phyloP scores from a whole-genome alignment of 2,888 invertebrate species.

The Tortrix viridana region DNA sequence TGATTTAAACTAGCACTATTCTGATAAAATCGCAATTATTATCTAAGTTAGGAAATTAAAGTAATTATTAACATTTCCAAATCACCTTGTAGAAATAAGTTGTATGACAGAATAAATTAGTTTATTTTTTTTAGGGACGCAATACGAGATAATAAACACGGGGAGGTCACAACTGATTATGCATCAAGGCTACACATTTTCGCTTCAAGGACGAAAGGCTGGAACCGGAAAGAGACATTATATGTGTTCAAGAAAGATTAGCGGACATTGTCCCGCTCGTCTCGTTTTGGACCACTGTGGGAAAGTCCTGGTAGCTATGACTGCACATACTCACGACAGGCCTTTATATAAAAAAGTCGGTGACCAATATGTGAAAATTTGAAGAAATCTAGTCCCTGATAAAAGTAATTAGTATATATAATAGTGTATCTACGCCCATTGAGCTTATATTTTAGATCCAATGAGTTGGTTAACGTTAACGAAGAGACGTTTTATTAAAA shows the following conservation, averaged over 20 bases:
- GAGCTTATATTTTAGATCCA: too few relatives aligned
- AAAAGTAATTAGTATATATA: background rate
- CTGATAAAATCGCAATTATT: too few relatives aligned
- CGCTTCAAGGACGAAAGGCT: background rate
- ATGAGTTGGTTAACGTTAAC: too few relatives aligned
- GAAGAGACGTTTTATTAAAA: too few relatives aligned
- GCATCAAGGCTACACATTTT: constrained; percentile 1
- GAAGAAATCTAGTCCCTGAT: background rate
- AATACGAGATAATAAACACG: background rate
- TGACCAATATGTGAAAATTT: background rate
- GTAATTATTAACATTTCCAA: too few relatives aligned
- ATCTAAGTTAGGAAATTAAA: too few relatives aligned
- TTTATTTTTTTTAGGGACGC: background rate
- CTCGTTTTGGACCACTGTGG: background rate
- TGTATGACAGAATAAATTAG: background rate
- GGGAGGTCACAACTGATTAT: background rate
- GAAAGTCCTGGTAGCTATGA: background rate
- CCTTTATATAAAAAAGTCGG: background rate
- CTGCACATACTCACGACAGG: background rate
- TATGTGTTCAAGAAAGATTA: background rate
- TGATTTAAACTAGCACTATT: too few relatives aligned
- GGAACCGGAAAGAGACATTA: background rate
- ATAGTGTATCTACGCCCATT: background rate
- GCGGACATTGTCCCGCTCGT: background rate
- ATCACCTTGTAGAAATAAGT: too few relatives aligned